phyloP scores from a whole-genome alignment of 2,113 vertebrate species.

The Mustela nigripes region DNA sequence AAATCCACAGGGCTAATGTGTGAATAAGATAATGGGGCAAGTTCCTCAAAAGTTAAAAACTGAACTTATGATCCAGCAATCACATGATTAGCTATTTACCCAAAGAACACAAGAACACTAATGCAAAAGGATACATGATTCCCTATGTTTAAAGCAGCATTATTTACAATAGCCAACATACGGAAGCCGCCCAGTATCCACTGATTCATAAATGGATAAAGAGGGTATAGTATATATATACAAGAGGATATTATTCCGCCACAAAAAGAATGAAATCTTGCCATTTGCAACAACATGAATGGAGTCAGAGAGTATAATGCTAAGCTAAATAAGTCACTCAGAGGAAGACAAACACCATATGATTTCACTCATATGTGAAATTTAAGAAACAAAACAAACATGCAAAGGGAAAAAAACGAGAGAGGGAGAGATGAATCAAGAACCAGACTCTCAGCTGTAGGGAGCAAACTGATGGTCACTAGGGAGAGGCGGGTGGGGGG shows the following conservation, averaged over 20 bases:
- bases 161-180: background rate
- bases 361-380: background rate
- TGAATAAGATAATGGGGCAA: background rate
- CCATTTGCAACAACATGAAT: background rate
- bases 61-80: background rate
- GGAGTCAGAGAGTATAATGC: background rate
- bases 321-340: background rate
- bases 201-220: background rate
- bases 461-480: background rate
- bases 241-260: background rate
- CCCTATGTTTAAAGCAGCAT: background rate
- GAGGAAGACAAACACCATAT: background rate
- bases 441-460: background rate
- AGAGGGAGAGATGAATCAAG: background rate
- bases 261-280: background rate
- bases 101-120: background rate
- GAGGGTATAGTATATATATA: background rate
- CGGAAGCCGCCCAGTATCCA: background rate
- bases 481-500: background rate
- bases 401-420: background rate
- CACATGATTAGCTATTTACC: background rate
- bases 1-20: background rate
- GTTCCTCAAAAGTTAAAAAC: background rate
- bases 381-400: background rate
- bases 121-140: background rate